Evolutionary conservation across 2,888 invertebrate species (phyloP).

Genomic region (Bimastos eiseni): DNA sequence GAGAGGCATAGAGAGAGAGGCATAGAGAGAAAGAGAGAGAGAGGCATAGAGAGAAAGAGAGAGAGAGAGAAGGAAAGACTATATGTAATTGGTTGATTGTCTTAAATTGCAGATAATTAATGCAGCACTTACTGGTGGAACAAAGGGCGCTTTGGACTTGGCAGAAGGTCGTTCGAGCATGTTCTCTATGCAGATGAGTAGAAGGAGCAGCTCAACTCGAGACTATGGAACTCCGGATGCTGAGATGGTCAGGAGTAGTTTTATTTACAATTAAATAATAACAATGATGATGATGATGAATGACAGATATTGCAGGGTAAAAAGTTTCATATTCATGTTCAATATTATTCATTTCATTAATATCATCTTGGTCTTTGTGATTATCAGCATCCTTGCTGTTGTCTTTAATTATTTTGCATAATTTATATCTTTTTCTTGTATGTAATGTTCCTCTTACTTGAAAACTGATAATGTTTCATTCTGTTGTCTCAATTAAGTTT

Average conservation of each 20-base stretch:
- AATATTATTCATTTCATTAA: neutral
- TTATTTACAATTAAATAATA: neutral
- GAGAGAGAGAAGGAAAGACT: too few species aligned
- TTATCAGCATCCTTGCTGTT: neutral
- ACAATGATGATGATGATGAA: neutral
- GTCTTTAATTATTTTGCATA: neutral
- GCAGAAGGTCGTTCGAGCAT: conserved; percentile 44
- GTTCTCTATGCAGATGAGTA: neutral
- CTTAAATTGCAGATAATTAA: conserved; percentile 49
- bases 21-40: too few species aligned
- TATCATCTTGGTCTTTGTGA: neutral
- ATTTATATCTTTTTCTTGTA: neutral
- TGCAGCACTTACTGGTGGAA: conserved; percentile 64
- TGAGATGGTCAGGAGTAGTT: conserved; percentile 4
- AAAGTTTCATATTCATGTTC: neutral
- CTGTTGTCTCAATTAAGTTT: neutral
- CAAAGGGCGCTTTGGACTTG: conserved; percentile 68
- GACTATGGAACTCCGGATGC: neutral
- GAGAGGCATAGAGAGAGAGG: too few species aligned
- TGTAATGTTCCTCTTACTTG: neutral
- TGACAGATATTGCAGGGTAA: neutral
- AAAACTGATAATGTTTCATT: too few species aligned
- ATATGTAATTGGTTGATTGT: neutral
- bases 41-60: too few species aligned
- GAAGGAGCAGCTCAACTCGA: conserved; percentile 20